A percentile compares a stretch with the other conserved stretches of the same genome.
phyloP scores from a whole-genome alignment of 2,113 vertebrate genomes.

The Eubucco bourcierii region DNA sequence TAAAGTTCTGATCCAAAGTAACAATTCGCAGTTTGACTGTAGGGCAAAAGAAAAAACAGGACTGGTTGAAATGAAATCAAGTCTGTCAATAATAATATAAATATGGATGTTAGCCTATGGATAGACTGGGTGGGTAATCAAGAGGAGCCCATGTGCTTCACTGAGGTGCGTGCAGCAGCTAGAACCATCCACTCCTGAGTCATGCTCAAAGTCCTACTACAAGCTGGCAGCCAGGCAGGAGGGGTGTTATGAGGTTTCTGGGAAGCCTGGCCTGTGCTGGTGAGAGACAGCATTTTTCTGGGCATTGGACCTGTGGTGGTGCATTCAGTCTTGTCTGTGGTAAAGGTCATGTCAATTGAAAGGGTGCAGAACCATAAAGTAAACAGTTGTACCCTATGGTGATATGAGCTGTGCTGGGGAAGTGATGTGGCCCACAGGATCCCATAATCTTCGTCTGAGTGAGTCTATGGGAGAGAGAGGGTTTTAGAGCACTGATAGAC shows the following conservation, averaged over 20 bases:
- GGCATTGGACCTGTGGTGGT: not conserved
- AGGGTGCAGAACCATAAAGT: not conserved
- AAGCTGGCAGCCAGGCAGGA: not conserved
- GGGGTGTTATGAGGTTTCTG: not conserved
- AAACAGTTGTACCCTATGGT: not conserved
- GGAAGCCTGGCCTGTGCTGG: not conserved
- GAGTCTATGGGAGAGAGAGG: not conserved
- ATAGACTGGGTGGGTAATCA: not conserved
- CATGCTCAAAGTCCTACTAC: not conserved
- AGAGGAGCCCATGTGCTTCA: not conserved
- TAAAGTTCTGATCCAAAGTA: conserved; percentile 57
- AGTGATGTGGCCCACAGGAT: not conserved
- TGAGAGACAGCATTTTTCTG: not conserved
- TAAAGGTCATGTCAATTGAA: not conserved
- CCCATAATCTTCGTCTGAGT: not conserved
- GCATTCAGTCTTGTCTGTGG: not conserved
- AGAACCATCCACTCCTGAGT: not conserved
- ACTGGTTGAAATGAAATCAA: not conserved
- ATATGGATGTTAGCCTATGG: not conserved
- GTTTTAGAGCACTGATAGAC: not conserved
- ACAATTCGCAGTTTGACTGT: conserved; percentile 45
- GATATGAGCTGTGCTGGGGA: not conserved
- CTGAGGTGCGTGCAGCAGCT: not conserved
- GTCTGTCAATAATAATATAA: not conserved
- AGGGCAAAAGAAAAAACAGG: conserved; percentile 18